Percentiles rank a stretch among this genome's conserved stretches.
phyloP scores from a whole-genome alignment of 2,888 invertebrate genomes.

The Metellina segmentata region DNA sequence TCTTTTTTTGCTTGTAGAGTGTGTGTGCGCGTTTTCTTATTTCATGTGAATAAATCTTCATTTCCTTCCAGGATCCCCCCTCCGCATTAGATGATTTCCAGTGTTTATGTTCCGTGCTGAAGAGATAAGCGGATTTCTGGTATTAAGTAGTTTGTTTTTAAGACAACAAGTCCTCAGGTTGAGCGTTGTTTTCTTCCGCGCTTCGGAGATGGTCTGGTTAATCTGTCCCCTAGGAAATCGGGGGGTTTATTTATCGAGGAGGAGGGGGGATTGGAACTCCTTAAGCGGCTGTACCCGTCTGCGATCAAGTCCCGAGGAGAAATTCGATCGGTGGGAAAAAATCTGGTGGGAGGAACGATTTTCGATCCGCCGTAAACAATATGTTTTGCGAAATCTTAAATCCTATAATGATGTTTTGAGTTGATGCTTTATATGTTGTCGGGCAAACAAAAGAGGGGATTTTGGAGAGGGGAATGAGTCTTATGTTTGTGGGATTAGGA shows the following conservation, averaged over 20 bases:
- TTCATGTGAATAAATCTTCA: neutral
- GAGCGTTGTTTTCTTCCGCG: neutral
- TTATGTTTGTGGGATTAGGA: neutral
- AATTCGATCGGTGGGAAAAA: neutral
- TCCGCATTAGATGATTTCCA: neutral
- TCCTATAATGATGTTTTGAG: neutral
- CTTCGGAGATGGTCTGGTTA: neutral
- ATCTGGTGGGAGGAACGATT: neutral
- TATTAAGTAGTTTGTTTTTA: neutral
- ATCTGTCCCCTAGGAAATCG: neutral
- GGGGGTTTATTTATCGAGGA: neutral
- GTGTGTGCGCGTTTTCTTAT: constrained; percentile 2
- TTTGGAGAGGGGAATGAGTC: neutral
- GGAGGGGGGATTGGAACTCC: neutral
- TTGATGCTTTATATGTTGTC: neutral
- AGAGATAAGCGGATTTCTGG: neutral
- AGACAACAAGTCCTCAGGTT: neutral
- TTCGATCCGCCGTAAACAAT: neutral
- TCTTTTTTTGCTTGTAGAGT: constrained; percentile 4
- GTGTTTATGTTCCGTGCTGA: neutral
- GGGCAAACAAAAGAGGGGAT: neutral
- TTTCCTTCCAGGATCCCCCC: neutral
- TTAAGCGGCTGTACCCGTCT: neutral
- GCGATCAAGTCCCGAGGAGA: neutral
- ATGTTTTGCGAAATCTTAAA: neutral